Percentiles rank a stretch among this genome's conserved stretches.
Conservation (phyloP, 2,113 vertebrate genomes). For the Ranitomeya imitator region DNA sequence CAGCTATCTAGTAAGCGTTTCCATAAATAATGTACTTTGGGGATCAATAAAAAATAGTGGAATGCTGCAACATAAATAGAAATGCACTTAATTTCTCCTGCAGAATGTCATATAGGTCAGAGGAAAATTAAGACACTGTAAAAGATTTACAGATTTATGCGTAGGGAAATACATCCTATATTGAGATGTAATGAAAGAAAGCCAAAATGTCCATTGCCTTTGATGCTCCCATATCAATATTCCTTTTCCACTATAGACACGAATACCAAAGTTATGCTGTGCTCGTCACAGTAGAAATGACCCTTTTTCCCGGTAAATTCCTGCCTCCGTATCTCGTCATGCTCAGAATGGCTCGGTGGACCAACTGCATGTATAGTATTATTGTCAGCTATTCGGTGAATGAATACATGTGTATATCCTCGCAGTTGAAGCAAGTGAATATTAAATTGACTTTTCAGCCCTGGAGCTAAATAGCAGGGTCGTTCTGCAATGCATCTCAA, state of each 20-base stretch:
- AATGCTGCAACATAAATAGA: too few species aligned
- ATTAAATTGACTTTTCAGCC: constrained; percentile 39
- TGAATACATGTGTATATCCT: constrained; percentile 19
- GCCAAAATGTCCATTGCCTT: neutral
- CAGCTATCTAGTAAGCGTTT: too few species aligned
- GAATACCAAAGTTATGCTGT: neutral
- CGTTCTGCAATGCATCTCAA: constrained; percentile 27
- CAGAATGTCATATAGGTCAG: too few species aligned
- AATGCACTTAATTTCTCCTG: too few species aligned
- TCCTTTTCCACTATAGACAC: neutral
- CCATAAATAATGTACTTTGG: too few species aligned
- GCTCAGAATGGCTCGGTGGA: neutral
- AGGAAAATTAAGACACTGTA: neutral
- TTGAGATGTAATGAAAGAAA: neutral
- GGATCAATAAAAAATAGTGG: too few species aligned
- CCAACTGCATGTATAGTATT: neutral
- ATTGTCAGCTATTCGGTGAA: constrained; percentile 17
- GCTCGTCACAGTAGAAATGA: neutral
- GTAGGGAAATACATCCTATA: neutral
- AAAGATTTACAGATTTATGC: neutral
- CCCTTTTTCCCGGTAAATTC: neutral
- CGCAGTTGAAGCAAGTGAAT: constrained; percentile 34
- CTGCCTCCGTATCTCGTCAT: neutral
- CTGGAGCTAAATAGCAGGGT: constrained; percentile 36
- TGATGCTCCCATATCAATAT: neutral